phyloP scores from a whole-genome alignment of 2,113 vertebrate species.

The Halichoeres trimaculatus region DNA sequence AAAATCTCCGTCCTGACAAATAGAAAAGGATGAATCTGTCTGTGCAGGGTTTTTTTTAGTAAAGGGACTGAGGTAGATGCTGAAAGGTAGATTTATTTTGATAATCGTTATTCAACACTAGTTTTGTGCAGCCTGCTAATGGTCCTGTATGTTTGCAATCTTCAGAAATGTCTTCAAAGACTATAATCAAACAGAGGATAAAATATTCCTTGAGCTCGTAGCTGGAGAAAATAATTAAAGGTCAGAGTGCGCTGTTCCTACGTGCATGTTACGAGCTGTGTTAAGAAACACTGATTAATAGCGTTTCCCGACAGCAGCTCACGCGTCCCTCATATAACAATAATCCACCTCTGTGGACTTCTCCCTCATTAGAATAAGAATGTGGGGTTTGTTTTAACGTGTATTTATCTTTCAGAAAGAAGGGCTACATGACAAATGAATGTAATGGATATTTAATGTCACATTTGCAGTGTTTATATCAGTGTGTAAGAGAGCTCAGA shows the following conservation, averaged over 20 bases:
- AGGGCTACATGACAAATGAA: conserved; percentile 35
- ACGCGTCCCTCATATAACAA: neutral
- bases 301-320: conserved; percentile 14
- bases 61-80: no score
- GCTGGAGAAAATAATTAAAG: conserved; percentile 15
- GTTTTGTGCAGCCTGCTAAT: no score
- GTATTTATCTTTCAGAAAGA: conserved; percentile 21
- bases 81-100: no score
- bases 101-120: no score
- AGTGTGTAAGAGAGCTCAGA: conserved; percentile 46
- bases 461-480: conserved; percentile 60
- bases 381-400: conserved; percentile 7
- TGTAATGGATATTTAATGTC: conserved; percentile 63
- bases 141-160: no score
- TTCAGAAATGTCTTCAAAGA: conserved; percentile 4
- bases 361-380: conserved; percentile 39
- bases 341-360: neutral
- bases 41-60: no score
- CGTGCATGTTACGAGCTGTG: conserved; percentile 3
- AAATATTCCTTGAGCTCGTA: neutral
- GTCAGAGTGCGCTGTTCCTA: conserved; percentile 3
- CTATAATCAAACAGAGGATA: conserved; percentile 21
- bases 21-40: no score
- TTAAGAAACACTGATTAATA: conserved; percentile 11
- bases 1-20: no score